These are phyloP conservation scores for Gallinago jamesoni DNA, from an alignment of 2,113 vertebrate species.

Conservation along the genomic window DNA sequence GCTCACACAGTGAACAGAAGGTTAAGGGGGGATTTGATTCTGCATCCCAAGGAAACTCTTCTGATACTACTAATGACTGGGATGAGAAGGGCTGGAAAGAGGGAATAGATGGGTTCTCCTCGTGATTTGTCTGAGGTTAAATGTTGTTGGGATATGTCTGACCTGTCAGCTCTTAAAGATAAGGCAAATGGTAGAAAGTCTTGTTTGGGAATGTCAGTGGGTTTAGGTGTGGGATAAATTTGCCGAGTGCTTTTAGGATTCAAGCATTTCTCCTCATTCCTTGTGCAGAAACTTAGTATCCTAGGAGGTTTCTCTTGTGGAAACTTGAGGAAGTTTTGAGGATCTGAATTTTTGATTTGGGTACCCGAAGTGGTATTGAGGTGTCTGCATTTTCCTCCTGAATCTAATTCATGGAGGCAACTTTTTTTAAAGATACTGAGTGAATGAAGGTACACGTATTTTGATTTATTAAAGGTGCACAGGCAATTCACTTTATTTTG, in stretches of 20 bases:
- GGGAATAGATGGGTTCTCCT: not conserved
- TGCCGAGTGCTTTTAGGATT: not conserved
- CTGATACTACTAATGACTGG: not conserved
- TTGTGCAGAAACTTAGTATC: not conserved
- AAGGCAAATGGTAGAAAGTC: not conserved
- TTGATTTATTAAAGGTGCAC: not conserved
- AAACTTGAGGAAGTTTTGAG: not conserved
- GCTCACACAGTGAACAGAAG: not conserved
- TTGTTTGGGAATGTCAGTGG: not conserved
- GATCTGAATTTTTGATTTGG: not conserved
- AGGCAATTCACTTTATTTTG: not conserved
- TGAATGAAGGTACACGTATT: not conserved
- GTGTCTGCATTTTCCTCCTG: not conserved
- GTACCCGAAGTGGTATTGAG: not conserved
- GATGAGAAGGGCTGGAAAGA: not conserved
- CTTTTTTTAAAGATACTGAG: not conserved
- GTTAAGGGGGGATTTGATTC: not conserved
- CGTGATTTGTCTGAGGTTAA: not conserved
- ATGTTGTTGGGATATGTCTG: rapidly evolving
- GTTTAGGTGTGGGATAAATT: not conserved
- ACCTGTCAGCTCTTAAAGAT: not conserved
- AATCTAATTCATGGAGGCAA: not conserved
- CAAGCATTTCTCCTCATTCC: not conserved
- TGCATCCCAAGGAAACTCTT: not conserved
- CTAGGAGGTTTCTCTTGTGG: not conserved